Evolutionary conservation across 1,140 invertebrate genomes (phyloP).

Genomic region (Onthophagus taurus): DNA sequence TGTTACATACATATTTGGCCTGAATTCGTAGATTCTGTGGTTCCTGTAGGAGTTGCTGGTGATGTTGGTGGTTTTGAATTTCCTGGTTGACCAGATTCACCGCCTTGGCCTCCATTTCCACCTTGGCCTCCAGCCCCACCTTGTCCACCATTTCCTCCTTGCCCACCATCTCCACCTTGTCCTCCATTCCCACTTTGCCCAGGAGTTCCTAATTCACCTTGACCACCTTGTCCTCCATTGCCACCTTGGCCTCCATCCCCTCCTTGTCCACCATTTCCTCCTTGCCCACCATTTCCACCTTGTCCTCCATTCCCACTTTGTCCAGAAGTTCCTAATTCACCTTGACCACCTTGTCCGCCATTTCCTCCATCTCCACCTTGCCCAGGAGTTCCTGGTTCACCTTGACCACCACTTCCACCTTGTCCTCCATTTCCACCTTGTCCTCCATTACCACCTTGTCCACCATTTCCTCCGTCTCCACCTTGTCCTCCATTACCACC

Average conservation of each 20-base stretch:
- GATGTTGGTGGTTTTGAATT: slow-evolving; percentile 18
- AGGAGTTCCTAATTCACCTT: slow-evolving; percentile 19
- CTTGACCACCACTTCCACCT: slow-evolving; percentile 19
- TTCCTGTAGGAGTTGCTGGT: slow-evolving; percentile 18
- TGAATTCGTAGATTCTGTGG: background rate
- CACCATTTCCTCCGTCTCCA: slow-evolving; percentile 17
- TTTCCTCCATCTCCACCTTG: slow-evolving; percentile 23
- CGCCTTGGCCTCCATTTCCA: slow-evolving; percentile 17
- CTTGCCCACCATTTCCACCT: slow-evolving; percentile 16
- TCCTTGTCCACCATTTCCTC: slow-evolving; percentile 17
- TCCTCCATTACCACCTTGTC: slow-evolving; percentile 1
- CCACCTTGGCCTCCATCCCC: slow-evolving; percentile 10
- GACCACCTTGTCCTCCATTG: slow-evolving; percentile 18
- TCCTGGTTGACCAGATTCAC: slow-evolving; percentile 19
- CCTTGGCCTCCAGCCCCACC: slow-evolving; percentile 14
- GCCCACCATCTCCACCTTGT: slow-evolving; percentile 14
- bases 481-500: background rate
- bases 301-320: background rate
- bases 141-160: slow-evolving; percentile 23
- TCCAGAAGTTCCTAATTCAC: slow-evolving; percentile 17
- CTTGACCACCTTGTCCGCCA: slow-evolving; percentile 15
- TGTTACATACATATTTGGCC: too few species aligned
- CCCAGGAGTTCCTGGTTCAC: slow-evolving; percentile 19
- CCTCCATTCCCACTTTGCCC: slow-evolving; percentile 24
- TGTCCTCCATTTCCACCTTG: slow-evolving; percentile 18